Percentiles rank a stretch among this genome's conserved stretches.
These are phyloP conservation scores for Carcharodon carcharias DNA, from an alignment of 2,797 vertebrate genomes.

Conservation along the genomic window DNA sequence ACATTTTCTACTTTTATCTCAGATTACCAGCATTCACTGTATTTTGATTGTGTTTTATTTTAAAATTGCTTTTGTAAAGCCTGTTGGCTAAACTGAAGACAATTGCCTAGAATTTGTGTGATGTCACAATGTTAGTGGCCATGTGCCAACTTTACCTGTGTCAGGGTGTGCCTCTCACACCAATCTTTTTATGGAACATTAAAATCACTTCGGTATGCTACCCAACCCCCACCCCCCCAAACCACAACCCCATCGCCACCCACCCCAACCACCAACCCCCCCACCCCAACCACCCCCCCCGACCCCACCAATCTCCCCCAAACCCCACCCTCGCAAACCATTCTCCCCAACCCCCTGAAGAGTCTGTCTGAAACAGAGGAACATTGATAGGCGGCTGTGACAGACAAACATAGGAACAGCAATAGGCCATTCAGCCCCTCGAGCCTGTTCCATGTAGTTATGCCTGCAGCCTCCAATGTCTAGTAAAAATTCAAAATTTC, in stretches of 20 bases:
- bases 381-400: not conserved
- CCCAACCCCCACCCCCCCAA: not conserved
- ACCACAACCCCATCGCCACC: too few species aligned
- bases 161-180: not conserved
- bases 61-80: not conserved
- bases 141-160: not conserved
- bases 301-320: too few species aligned
- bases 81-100: not conserved
- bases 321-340: too few species aligned
- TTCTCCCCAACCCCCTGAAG: too few species aligned
- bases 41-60: not conserved
- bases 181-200: not conserved
- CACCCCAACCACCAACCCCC: not conserved
- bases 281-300: not conserved
- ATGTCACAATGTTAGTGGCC: too few species aligned
- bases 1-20: not conserved
- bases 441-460: too few species aligned
- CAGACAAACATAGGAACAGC: not conserved
- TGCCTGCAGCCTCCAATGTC: too few species aligned
- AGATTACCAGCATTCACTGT: not conserved
- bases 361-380: not conserved
- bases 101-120: too few species aligned
- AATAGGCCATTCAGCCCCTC: not conserved
- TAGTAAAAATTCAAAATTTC: not conserved
- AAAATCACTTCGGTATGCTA: not conserved